A percentile compares a stretch with the other conserved stretches of the same genome.
Evolutionary conservation across 92 coral and sea anemone species (phyloP).

Genomic region (Porites evermanni): DNA sequence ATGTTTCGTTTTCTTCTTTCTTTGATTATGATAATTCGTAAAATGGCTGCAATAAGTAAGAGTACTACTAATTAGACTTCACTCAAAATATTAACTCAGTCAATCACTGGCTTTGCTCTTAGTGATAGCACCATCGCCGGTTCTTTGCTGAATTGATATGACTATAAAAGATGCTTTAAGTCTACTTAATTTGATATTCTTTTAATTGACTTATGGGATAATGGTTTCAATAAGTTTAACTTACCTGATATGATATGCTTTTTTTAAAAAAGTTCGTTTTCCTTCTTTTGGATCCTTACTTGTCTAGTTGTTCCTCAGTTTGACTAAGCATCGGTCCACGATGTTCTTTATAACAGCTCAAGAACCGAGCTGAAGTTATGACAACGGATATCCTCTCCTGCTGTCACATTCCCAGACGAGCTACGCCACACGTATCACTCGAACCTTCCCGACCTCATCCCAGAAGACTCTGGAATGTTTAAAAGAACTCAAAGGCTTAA

Average conservation of each 20-base stretch:
- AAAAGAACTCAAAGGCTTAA: background rate
- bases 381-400: conserved; percentile 25
- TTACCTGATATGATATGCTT: background rate
- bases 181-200: too few species aligned
- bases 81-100: background rate
- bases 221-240: background rate
- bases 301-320: conserved; percentile 2
- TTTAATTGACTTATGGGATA: background rate
- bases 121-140: background rate
- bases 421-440: conserved; percentile 21
- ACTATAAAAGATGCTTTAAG: too few species aligned
- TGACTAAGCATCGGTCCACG: background rate
- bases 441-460: conserved; percentile 27
- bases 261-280: background rate
- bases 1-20: conserved; percentile 4
- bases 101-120: background rate
- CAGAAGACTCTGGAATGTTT: conserved; percentile 5
- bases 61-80: background rate
- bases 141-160: too few species aligned
- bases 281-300: background rate
- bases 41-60: background rate
- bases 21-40: background rate
- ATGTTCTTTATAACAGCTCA: conserved; percentile 21
- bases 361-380: background rate
- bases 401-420: conserved; percentile 39